phyloP scores from a whole-genome alignment of 2,888 invertebrate genomes.

The Charanyca ferruginea region DNA sequence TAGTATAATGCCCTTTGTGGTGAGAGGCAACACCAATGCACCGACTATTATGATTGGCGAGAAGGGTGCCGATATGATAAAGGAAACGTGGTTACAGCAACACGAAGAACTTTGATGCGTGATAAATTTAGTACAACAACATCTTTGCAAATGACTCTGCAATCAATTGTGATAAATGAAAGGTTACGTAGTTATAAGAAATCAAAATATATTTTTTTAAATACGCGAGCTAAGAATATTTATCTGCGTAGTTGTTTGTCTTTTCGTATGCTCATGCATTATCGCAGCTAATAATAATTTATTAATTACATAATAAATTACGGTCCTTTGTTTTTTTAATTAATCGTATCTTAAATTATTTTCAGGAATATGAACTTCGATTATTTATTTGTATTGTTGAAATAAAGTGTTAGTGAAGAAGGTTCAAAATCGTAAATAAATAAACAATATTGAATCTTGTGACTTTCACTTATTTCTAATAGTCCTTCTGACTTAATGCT shows the following conservation, averaged over 20 bases:
- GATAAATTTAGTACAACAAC: constrained; percentile 26
- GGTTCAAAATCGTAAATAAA: no score
- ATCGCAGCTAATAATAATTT: neutral
- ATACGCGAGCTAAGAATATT: neutral
- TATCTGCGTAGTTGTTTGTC: neutral
- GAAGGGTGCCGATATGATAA: constrained; percentile 92
- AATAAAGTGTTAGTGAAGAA: no score
- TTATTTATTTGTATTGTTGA: no score
- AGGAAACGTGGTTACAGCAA: constrained; percentile 85
- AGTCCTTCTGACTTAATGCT: no score
- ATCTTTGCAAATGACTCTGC: constrained; percentile 14
- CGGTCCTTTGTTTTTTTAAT: no score
- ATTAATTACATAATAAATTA: neutral
- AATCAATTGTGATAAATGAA: constrained; percentile 46
- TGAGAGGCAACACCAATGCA: constrained; percentile 92
- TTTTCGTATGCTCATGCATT: neutral
- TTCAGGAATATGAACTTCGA: no score
- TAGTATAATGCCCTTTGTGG: constrained; percentile 92
- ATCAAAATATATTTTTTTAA: constrained; percentile 4
- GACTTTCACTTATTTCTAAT: no score
- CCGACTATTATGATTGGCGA: constrained; percentile 93
- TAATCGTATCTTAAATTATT: no score
- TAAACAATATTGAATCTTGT: no score
- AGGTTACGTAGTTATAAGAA: neutral
- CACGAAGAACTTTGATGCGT: constrained; percentile 73